Conservation (phyloP, 1,140 invertebrate species). For the Sminthurinus signatus region DNA sequence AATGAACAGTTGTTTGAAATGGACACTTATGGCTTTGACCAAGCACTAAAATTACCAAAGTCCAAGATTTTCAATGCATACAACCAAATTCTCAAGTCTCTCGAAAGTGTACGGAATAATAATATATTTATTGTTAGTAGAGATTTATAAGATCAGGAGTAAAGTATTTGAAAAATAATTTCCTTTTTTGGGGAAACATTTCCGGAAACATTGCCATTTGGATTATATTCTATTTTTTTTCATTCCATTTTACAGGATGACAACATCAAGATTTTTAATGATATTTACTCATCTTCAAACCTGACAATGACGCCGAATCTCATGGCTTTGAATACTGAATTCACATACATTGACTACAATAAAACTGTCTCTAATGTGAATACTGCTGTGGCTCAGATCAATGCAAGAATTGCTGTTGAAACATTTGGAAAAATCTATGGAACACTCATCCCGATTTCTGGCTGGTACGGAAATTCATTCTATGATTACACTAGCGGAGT, state of each 20-base stretch:
- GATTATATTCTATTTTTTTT: not conserved
- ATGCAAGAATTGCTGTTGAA: conserved; percentile 19
- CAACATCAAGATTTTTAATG: conserved; percentile 42
- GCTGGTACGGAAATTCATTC: conserved; percentile 31
- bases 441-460: conserved; percentile 27
- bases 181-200: too few species aligned
- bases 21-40: too few species aligned
- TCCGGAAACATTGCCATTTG: too few species aligned
- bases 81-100: too few species aligned
- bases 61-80: too few species aligned
- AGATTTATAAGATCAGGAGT: too few species aligned
- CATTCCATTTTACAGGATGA: conserved; percentile 42
- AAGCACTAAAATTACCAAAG: too few species aligned
- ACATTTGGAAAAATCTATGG: conserved; percentile 25
- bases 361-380: conserved; percentile 19
- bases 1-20: too few species aligned
- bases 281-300: not conserved
- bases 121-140: too few species aligned
- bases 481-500: conserved; percentile 20
- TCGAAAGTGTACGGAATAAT: too few species aligned
- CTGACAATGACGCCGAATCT: conserved; percentile 6
- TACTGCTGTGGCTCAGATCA: conserved; percentile 18
- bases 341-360: conserved; percentile 24
- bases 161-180: too few species aligned
- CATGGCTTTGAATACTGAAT: conserved; percentile 26